phyloP scores from a whole-genome alignment of 1,140 invertebrate species.

The Drosophila funebris region DNA sequence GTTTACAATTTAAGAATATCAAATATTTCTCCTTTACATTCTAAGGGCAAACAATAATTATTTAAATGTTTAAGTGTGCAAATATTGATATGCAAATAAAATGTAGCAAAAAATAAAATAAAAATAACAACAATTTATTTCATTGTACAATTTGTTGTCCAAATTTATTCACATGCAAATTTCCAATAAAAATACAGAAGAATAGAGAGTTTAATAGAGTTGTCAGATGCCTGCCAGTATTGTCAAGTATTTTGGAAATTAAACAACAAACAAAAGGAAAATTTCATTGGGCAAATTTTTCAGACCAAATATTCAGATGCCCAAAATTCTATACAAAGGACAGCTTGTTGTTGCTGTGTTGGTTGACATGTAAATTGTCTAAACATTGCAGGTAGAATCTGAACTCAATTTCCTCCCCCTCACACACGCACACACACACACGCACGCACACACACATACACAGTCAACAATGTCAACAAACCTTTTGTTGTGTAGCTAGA shows the following conservation, averaged over 20 bases:
- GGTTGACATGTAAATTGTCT: slow-evolving; percentile 50
- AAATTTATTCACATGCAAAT: neutral
- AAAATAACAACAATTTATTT: neutral
- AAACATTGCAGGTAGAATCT: slow-evolving; percentile 41
- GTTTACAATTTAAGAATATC: neutral
- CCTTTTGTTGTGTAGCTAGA: slow-evolving; percentile 22
- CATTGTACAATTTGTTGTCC: too few species aligned
- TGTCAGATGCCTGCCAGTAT: neutral
- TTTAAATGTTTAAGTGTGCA: slow-evolving; percentile 28
- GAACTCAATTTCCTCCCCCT: neutral
- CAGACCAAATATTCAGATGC: slow-evolving; percentile 10
- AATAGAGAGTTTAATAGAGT: neutral
- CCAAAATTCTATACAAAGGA: slow-evolving; percentile 46
- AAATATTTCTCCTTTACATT: neutral
- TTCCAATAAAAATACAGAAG: neutral
- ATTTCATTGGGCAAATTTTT: neutral
- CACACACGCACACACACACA: neutral
- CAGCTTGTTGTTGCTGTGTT: slow-evolving; percentile 8
- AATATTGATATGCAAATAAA: slow-evolving; percentile 24
- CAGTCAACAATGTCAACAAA: slow-evolving; percentile 7
- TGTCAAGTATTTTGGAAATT: slow-evolving; percentile 22
- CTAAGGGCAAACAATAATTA: slow-evolving; percentile 15
- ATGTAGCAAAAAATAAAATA: neutral
- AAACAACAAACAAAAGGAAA: neutral
- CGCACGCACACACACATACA: neutral